Conservation (phyloP, 1,140 invertebrate species). For the Polypedilum vanderplanki region DNA sequence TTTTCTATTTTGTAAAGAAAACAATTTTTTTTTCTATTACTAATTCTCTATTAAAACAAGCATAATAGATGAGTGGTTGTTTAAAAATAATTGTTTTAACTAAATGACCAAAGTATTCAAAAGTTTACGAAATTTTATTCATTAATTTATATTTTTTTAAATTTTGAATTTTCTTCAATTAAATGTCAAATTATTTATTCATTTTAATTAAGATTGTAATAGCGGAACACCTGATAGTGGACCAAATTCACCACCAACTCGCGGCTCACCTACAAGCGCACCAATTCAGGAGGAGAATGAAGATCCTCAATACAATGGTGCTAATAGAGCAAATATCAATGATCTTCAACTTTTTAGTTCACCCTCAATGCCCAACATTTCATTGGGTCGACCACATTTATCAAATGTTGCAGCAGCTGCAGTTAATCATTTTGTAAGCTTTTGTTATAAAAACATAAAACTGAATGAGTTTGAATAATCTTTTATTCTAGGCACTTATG, state of each 20-base stretch:
- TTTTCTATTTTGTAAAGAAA: too few species aligned
- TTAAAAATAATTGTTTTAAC: too few species aligned
- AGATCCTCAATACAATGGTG: slow-evolving; percentile 42
- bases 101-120: not conserved
- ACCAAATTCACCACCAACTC: slow-evolving; percentile 70
- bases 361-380: slow-evolving; percentile 94
- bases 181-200: slow-evolving; percentile 10
- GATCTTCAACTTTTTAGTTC: slow-evolving; percentile 78
- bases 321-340: slow-evolving; percentile 44
- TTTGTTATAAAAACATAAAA: slow-evolving; percentile 36
- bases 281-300: slow-evolving; percentile 65
- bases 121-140: not conserved
- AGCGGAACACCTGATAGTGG: slow-evolving; percentile 74
- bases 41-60: too few species aligned
- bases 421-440: slow-evolving; percentile 38
- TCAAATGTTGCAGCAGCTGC: slow-evolving; percentile 43
- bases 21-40: too few species aligned
- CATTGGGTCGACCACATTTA: slow-evolving; percentile 74
- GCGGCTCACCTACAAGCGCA: slow-evolving; percentile 52
- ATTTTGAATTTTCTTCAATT: not conserved
- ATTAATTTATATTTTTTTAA: not conserved
- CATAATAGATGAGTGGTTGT: too few species aligned
- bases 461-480: slow-evolving; percentile 15
- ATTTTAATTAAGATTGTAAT: slow-evolving; percentile 50
- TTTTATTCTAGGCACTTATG: not conserved